phyloP scores from a whole-genome alignment of 2,888 invertebrate species.

The Arctia plantaginis region DNA sequence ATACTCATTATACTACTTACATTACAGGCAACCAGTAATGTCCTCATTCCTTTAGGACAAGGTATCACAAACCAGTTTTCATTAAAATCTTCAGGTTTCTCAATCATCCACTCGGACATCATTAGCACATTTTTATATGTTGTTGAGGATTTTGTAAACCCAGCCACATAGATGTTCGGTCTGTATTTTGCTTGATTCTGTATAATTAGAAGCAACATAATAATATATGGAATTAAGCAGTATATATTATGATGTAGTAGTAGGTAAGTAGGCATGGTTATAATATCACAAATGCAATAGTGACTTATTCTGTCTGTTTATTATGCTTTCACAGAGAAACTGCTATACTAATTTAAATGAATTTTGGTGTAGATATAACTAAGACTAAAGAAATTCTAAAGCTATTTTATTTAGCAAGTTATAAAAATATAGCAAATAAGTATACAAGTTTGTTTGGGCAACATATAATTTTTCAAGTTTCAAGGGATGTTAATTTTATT shows the following conservation, averaged over 20 bases:
- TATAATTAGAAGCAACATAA: neutral
- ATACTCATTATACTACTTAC: slow-evolving; percentile 68
- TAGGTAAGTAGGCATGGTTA: neutral
- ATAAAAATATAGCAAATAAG: no score
- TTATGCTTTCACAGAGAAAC: no score
- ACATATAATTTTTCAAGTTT: no score
- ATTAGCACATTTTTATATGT: slow-evolving; percentile 88
- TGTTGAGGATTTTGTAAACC: slow-evolving; percentile 67
- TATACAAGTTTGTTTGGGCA: no score
- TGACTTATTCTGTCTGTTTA: no score
- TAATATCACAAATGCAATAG: no score
- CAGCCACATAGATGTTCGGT: slow-evolving; percentile 79
- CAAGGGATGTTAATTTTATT: no score
- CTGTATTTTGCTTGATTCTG: slow-evolving; percentile 52
- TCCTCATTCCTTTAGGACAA: slow-evolving; percentile 94
- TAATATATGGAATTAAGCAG: no score
- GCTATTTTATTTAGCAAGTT: no score
- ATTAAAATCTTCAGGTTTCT: slow-evolving; percentile 92
- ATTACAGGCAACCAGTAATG: slow-evolving; percentile 91
- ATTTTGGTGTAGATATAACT: no score
- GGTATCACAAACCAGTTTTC: slow-evolving; percentile 91
- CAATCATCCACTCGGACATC: slow-evolving; percentile 97
- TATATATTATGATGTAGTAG: neutral
- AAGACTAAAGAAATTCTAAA: no score
- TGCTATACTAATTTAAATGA: no score